Conservation (phyloP, 2,113 vertebrate species). For the Oxyura jamaicensis region DNA sequence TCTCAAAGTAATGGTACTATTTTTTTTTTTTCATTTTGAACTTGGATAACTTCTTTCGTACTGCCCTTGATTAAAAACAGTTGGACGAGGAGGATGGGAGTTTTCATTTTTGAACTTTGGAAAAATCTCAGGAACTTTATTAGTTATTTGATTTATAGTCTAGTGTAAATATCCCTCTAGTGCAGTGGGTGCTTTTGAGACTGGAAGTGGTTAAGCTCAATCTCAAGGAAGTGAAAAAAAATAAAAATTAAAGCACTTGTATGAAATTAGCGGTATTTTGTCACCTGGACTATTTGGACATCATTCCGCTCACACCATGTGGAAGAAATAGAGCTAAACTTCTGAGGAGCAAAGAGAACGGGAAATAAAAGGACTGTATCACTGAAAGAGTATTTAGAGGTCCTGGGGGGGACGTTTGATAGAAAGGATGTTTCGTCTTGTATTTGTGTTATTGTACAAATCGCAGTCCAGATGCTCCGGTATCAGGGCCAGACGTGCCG, state of each 20-base stretch:
- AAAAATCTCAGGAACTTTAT: conserved; percentile 6
- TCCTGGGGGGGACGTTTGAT: neutral
- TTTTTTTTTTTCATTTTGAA: neutral
- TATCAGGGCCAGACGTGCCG: neutral
- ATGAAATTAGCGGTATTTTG: neutral
- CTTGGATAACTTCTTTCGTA: conserved; percentile 29
- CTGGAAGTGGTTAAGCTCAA: neutral
- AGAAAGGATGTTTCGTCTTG: conserved; percentile 24
- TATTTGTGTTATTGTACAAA: conserved; percentile 23
- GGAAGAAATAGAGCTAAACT: neutral
- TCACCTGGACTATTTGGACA: conserved; percentile 25
- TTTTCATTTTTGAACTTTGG: neutral
- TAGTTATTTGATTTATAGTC: conserved; percentile 24
- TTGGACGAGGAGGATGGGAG: conserved; percentile 5
- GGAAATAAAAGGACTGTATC: neutral
- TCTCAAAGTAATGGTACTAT: neutral
- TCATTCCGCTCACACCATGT: neutral
- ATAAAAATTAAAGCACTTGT: conserved; percentile 21
- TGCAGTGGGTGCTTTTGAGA: neutral
- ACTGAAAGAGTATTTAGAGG: conserved; percentile 27
- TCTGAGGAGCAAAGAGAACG: neutral
- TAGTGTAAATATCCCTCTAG: neutral
- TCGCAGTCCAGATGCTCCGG: neutral
- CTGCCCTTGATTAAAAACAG: conserved; percentile 51
- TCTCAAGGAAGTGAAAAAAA: neutral